Conservation (phyloP, 2,797 vertebrate species). For the Calcarius lapponicus region DNA sequence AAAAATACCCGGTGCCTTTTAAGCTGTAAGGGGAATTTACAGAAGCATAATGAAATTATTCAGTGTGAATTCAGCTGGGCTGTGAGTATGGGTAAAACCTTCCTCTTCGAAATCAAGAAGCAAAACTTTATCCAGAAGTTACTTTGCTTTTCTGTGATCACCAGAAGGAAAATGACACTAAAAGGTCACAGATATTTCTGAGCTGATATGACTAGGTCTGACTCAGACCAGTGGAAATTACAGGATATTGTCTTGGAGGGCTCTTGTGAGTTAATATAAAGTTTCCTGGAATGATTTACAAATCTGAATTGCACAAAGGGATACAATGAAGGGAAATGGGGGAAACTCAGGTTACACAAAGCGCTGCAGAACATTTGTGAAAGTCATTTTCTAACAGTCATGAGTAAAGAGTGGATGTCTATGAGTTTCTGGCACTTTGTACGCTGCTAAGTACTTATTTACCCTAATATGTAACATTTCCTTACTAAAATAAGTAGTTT, state of each 20-base stretch:
- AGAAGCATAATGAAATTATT: constrained; percentile 40
- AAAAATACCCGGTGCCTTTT: constrained; percentile 23
- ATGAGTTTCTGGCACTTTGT: not conserved
- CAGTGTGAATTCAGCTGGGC: constrained; percentile 50
- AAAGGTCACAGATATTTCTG: constrained; percentile 28
- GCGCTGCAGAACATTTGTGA: not conserved
- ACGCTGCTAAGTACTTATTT: not conserved
- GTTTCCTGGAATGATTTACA: constrained; percentile 60
- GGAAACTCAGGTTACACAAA: constrained; percentile 44
- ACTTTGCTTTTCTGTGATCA: not conserved
- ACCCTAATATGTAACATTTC: not conserved
- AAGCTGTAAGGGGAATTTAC: constrained; percentile 42
- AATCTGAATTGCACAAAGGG: constrained; percentile 13
- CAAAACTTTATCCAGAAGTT: constrained; percentile 15
- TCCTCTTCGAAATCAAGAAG: not conserved
- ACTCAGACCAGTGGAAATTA: constrained; percentile 50
- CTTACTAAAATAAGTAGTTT: not conserved
- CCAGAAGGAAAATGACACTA: not conserved
- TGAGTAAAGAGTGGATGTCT: not conserved
- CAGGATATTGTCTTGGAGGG: constrained; percentile 30
- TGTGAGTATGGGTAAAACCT: not conserved
- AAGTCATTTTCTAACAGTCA: not conserved
- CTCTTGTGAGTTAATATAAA: constrained; percentile 53
- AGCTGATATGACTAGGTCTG: constrained; percentile 15
- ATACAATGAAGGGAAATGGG: constrained; percentile 30